Evolutionary conservation across 2,888 invertebrate genomes (phyloP).

Genomic region (Netelia fuscicornis): DNA sequence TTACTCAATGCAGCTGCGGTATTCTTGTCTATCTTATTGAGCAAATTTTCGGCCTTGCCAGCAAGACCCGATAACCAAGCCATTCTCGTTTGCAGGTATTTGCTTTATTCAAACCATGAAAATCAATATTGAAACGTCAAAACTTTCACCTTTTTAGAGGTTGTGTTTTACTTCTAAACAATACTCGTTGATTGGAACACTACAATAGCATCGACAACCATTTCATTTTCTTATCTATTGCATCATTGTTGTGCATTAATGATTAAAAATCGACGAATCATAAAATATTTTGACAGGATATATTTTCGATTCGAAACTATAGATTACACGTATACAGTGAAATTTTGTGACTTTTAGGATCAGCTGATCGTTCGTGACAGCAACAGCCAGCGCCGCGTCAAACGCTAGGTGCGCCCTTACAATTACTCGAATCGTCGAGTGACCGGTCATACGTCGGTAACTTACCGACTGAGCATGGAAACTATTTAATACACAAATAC

Average conservation of each 20-base stretch:
- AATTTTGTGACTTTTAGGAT: background rate
- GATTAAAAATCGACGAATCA: too few relatives aligned
- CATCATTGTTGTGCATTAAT: background rate
- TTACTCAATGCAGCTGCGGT: conserved; percentile 88
- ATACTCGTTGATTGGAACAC: too few relatives aligned
- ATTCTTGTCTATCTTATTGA: conserved; percentile 91
- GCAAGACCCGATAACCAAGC: conserved; percentile 91
- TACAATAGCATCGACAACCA: background rate
- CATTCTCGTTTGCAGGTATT: conserved; percentile 84
- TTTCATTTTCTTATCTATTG: background rate
- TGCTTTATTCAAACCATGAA: background rate
- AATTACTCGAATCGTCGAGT: background rate
- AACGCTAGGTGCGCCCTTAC: too few relatives aligned
- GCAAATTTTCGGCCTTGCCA: conserved; percentile 90
- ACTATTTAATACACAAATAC: background rate
- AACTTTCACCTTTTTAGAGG: conserved; percentile 46
- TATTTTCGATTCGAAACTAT: background rate
- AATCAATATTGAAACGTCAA: background rate
- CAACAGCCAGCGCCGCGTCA: background rate
- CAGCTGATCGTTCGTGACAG: background rate
- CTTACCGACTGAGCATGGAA: background rate
- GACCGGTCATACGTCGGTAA: background rate
- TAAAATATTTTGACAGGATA: background rate
- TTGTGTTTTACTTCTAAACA: background rate
- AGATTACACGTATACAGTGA: background rate